Base-by-base conservation (phyloP, 1,140 invertebrate genomes). In the Neodiprion pinetum region DNA sequence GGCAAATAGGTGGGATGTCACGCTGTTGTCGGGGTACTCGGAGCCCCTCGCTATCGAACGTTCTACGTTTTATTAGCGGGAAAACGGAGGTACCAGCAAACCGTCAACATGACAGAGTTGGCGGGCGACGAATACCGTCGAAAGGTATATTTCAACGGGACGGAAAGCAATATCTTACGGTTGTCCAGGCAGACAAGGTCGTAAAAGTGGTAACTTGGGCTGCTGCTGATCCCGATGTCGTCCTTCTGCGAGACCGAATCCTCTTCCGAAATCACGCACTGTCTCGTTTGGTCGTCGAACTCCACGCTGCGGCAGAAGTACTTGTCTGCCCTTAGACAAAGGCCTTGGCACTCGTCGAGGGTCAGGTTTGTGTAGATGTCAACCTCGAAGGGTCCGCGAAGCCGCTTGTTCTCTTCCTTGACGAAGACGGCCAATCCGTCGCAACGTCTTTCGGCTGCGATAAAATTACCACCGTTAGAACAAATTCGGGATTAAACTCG, bases 251-350 rank as follows among this genome's bases (percentile, higher is more conserved):
- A 96, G 9, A 95, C 92, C 0, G 95, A 96, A 84, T 97, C 96
- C 86, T 97, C 96, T 85, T 96, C 95, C 1, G 95, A 96, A 9
- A 97, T 90, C 7, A 95, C 93, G 77, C 96, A 97, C 73, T 94
- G 92, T 76, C 93, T 92, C 1, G 94, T 95, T 88, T 95, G 93
- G 75, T 96, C 94, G 80, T 97, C 95, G 82, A 95, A 97, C 81
- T 96, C 95, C n/a, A 97, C 93, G 8, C 96, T 96, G 28, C 95
- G 93, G 84, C 95, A 97, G 80, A 96, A 96, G 84, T 96, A 95
- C 90, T 95, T 95, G 82, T 95, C 94, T 48, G 94, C 93, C 69
- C 93, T 88, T 23, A 95, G 88, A 83, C 94, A 95, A 86, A 95
- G 92, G 1, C 92, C 91, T 83, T 95, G 95, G 81, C 95, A 97